These are phyloP conservation scores for Alectoris magna DNA, from an alignment of 2,797 vertebrate species.

Conservation along the genomic window DNA sequence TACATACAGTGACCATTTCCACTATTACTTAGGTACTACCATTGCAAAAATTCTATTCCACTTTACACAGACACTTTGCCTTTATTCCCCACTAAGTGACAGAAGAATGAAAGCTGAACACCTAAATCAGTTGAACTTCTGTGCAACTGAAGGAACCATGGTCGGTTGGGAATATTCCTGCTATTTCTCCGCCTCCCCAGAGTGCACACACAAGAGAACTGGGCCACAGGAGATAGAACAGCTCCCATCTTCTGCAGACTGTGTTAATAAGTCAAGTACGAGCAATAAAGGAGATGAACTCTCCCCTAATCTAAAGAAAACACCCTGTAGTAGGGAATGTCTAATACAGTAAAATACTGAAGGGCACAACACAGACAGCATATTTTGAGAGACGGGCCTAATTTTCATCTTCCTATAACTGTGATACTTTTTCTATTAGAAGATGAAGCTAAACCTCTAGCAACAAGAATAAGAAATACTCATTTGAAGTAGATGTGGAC, in stretches of 20 bases:
- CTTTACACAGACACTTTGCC: not conserved
- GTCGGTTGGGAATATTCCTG: not conserved
- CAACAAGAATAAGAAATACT: not conserved
- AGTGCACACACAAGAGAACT: accelerated
- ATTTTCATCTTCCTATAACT: not conserved
- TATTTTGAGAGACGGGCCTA: not conserved
- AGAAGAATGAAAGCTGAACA: accelerated
- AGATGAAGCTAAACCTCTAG: not conserved
- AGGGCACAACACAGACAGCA: not conserved
- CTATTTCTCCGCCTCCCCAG: not conserved
- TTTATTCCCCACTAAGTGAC: accelerated
- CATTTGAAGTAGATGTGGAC: not conserved
- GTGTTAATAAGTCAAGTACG: not conserved
- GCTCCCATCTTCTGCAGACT: not conserved
- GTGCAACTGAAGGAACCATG: not conserved
- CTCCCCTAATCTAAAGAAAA: not conserved
- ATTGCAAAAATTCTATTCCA: not conserved
- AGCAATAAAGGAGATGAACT: not conserved
- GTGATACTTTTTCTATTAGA: not conserved
- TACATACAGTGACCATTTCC: not conserved
- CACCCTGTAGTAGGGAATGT: not conserved
- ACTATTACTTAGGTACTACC: not conserved
- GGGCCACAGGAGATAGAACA: not conserved
- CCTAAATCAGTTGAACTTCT: not conserved
- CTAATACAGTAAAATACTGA: not conserved